Base-by-base conservation (phyloP, 1,140 invertebrate species). In the Elysia chlorotica region DNA sequence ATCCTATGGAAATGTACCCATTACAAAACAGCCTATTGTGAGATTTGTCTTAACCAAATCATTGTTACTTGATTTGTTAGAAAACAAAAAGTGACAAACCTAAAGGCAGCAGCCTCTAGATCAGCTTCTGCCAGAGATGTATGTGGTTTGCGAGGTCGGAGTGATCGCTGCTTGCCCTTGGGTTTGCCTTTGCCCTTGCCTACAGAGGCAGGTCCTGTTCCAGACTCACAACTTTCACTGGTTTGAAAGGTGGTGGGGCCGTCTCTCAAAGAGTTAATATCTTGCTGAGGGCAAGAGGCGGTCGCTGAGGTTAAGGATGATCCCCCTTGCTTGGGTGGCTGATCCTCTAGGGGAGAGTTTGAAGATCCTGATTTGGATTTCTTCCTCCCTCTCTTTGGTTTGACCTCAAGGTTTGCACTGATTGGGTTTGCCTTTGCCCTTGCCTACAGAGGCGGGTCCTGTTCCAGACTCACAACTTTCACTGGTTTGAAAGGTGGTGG, bases 21-120 rank as follows among this genome's bases (percentile, higher is more conserved):
- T n/a, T n/a, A n/a, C n/a, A n/a, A n/a, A n/a, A n/a, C n/a, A n/a
- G n/a, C n/a, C n/a, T n/a, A n/a, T n/a, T n/a, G n/a, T n/a, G n/a
- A n/a, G n/a, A n/a, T n/a, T n/a, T n/a, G n/a, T n/a, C n/a, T n/a
- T n/a, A n/a, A n/a, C n/a, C n/a, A n/a, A n/a, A n/a, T n/a, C n/a
- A n/a, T n/a, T n/a, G n/a, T n/a, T n/a, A n/a, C n/a, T n/a, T n/a
- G n/a, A n/a, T n/a, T n/a, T n/a, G n/a, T n/a, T n/a, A n/a, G n/a
- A n/a, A n/a, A n/a, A n/a, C n/a, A n/a, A n/a, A n/a, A n/a, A n/a
- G n/a, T n/a, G n/a, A n/a, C n/a, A n/a, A n/a, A n/a, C n/a, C n/a
- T 69, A 37, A 59, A 69, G 28, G 56, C 67, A 28, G 67, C 67
- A 23, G 67, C 53, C 59, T 69, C 67, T 31, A 69, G 59, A 37